These are phyloP conservation scores for Drosophila trapezifrons DNA, from an alignment of 1,140 invertebrate species.

Conservation along the genomic window DNA sequence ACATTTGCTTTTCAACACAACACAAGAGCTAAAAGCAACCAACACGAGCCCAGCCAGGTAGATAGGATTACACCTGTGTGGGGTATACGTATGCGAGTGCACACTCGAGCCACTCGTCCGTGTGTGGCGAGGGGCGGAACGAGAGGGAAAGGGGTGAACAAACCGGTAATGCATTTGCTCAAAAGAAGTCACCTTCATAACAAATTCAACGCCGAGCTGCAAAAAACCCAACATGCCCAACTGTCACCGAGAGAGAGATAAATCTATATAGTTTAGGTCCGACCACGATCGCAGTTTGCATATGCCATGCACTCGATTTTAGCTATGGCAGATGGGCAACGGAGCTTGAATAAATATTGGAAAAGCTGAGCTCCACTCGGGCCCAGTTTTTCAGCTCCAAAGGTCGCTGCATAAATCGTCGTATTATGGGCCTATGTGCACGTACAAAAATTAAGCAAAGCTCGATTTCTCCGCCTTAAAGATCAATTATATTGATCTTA, in stretches of 20 bases:
- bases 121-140: conserved; percentile 18
- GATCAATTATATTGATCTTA: too few relatives aligned
- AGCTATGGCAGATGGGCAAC: conserved; percentile 13
- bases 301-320: conserved; percentile 26
- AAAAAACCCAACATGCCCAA: conserved; percentile 35
- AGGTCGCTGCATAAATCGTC: conserved; percentile 11
- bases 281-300: conserved; percentile 47
- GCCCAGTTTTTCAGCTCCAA: conserved; percentile 36
- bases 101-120: not conserved
- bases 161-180: conserved; percentile 79
- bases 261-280: conserved; percentile 47
- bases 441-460: not conserved
- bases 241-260: conserved; percentile 34
- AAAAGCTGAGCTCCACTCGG: conserved; percentile 20
- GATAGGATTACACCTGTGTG: conserved; percentile 72
- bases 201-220: conserved; percentile 54
- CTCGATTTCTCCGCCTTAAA: not conserved
- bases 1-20: conserved; percentile 51
- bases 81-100: conserved; percentile 11
- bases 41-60: conserved; percentile 49
- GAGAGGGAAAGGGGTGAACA: conserved; percentile 47
- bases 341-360: conserved; percentile 25
- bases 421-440: not conserved
- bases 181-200: conserved; percentile 80
- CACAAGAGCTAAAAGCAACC: conserved; percentile 25